These are phyloP conservation scores for Aspidiotus destructor DNA, from an alignment of 2,888 invertebrate genomes.

Conservation along the genomic window DNA sequence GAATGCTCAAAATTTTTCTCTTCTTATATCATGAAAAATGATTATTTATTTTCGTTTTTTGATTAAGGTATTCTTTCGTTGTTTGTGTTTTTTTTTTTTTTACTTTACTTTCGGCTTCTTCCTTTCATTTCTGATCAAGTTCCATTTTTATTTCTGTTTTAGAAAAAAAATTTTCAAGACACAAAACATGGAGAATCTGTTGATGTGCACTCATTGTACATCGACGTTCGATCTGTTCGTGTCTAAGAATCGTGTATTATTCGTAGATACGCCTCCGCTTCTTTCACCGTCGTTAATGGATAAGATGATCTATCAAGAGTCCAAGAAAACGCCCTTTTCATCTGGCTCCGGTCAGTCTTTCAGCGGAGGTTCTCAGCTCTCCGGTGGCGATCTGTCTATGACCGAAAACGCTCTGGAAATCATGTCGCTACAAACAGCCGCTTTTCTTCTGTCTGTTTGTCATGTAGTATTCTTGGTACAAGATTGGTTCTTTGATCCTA, in stretches of 20 bases:
- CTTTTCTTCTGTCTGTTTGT: conserved; percentile 79
- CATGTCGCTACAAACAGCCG: conserved; percentile 66
- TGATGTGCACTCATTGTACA: conserved; percentile 51
- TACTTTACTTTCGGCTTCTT: no score
- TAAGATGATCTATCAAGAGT: conserved; percentile 27
- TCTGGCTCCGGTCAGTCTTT: conserved; percentile 12
- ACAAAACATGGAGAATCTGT: conserved; percentile 24
- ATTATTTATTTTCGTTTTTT: neutral
- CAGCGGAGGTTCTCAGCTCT: conserved; percentile 26
- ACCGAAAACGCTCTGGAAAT: conserved; percentile 56
- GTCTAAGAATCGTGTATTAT: conserved; percentile 63
- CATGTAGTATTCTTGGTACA: conserved; percentile 80
- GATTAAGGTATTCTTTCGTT: no score
- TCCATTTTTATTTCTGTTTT: neutral
- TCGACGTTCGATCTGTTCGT: conserved; percentile 65
- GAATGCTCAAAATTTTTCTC: neutral
- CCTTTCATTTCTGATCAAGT: no score
- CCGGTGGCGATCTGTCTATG: conserved; percentile 48
- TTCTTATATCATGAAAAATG: neutral
- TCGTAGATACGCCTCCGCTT: conserved; percentile 78
- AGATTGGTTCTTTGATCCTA: conserved; percentile 81
- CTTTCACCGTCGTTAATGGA: conserved; percentile 49
- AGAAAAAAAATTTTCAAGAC: conserved; percentile 28
- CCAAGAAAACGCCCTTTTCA: conserved; percentile 28
- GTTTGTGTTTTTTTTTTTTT: no score